Evolutionary conservation across 2,888 invertebrate genomes (phyloP).

Genomic region (Pollenia labialis): DNA sequence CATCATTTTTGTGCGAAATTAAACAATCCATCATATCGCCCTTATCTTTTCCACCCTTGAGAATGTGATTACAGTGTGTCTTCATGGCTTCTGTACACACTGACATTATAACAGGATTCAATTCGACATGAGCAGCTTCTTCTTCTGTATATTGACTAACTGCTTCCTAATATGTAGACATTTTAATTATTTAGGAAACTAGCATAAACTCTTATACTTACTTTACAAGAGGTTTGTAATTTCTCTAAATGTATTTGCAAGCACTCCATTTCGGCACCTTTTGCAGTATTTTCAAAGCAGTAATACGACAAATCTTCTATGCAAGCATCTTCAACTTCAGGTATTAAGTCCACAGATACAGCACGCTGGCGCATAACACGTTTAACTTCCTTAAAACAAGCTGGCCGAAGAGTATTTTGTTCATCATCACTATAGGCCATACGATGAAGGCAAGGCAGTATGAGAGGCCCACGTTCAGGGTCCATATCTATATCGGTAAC

Average conservation of each 20-base stretch:
- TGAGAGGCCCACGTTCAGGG: constrained; percentile 92
- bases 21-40: constrained; percentile 97
- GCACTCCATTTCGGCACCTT: constrained; percentile 96
- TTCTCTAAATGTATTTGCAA: constrained; percentile 93
- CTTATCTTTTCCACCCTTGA: constrained; percentile 88
- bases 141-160: constrained; percentile 94
- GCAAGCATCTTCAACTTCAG: constrained; percentile 96
- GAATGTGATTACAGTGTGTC: constrained; percentile 89
- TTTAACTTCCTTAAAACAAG: constrained; percentile 89
- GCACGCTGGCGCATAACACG: constrained; percentile 97
- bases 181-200: background rate
- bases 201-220: constrained; percentile 74
- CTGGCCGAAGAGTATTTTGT: constrained; percentile 86
- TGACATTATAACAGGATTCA: constrained; percentile 94
- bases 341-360: constrained; percentile 95
- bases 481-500: constrained; percentile 86
- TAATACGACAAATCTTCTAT: constrained; percentile 92
- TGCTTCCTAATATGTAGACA: constrained; percentile 82
- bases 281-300: constrained; percentile 93
- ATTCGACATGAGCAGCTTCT: constrained; percentile 93
- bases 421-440: constrained; percentile 86
- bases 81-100: constrained; percentile 92
- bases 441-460: constrained; percentile 95
- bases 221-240: constrained; percentile 88
- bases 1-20: constrained; percentile 95